A percentile compares a stretch with the other conserved stretches of the same genome.
Conservation (phyloP, 1,140 invertebrate species). For the Mya arenaria region DNA sequence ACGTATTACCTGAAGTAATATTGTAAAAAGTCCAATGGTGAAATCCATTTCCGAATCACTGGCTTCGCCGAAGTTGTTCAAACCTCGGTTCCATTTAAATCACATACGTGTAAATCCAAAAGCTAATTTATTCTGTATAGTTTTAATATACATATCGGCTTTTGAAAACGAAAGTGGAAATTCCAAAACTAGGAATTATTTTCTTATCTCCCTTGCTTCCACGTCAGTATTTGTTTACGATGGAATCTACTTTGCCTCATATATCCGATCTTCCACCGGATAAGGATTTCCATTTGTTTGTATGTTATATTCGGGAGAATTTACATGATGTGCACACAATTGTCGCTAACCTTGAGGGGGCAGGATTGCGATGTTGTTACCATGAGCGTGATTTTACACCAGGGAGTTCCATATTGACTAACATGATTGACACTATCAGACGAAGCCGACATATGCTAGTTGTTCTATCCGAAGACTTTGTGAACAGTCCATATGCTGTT, state of each 20-base stretch:
- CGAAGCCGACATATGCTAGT: neutral
- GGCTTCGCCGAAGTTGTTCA: too few species aligned
- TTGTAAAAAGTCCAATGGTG: too few species aligned
- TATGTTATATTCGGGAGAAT: constrained; percentile 3
- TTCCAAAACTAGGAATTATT: too few species aligned
- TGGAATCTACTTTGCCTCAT: neutral
- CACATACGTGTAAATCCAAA: too few species aligned
- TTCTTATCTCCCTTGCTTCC: too few species aligned
- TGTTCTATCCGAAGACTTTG: constrained; percentile 19
- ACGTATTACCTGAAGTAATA: too few species aligned
- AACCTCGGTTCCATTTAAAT: too few species aligned
- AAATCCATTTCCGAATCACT: too few species aligned
- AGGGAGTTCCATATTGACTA: neutral
- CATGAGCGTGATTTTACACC: neutral
- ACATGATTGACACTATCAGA: neutral
- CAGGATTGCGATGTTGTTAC: neutral
- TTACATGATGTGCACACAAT: neutral
- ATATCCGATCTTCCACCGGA: neutral
- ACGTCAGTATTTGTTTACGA: too few species aligned
- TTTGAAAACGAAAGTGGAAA: too few species aligned
- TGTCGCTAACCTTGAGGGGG: constrained; percentile 7
- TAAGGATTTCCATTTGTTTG: constrained; percentile 28
- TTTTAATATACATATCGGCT: too few species aligned
- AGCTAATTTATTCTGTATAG: too few species aligned
- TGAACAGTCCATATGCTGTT: neutral